A percentile compares a stretch with the other conserved stretches of the same genome.
Conservation (phyloP, 2,797 vertebrate genomes). For the Sus cebifrons region DNA sequence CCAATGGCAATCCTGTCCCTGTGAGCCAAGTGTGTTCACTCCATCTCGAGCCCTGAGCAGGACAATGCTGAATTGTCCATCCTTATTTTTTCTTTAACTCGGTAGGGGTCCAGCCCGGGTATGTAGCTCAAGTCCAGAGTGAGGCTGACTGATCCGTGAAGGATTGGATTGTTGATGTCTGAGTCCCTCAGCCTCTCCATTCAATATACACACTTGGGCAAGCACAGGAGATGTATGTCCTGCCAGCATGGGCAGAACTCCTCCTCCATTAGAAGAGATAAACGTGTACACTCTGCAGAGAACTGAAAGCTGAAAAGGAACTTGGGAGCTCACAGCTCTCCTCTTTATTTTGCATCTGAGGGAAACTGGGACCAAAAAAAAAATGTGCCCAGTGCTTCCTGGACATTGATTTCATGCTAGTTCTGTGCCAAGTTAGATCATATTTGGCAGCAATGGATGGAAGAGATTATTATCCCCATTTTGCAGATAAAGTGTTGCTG, state of each 20-base stretch:
- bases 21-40: constrained; percentile 9
- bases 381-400: background rate
- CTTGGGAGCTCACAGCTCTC: background rate
- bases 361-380: background rate
- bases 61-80: background rate
- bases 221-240: background rate
- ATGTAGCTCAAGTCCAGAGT: background rate
- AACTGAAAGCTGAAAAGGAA: constrained; percentile 43
- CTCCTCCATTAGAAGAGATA: background rate
- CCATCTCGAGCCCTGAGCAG: background rate
- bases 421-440: background rate
- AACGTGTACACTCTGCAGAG: background rate
- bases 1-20: background rate
- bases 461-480: constrained; percentile 24
- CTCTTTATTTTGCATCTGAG: constrained; percentile 30
- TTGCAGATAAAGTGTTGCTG: background rate
- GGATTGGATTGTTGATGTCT: background rate
- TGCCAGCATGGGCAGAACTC: background rate
- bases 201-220: background rate
- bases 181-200: background rate
- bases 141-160: background rate
- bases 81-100: background rate
- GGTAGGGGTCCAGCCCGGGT: background rate
- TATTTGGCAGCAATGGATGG: background rate
- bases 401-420: constrained; percentile 18